These are phyloP conservation scores for Cheilosia vernalis DNA, from an alignment of 2,888 invertebrate genomes.

Conservation along the genomic window DNA sequence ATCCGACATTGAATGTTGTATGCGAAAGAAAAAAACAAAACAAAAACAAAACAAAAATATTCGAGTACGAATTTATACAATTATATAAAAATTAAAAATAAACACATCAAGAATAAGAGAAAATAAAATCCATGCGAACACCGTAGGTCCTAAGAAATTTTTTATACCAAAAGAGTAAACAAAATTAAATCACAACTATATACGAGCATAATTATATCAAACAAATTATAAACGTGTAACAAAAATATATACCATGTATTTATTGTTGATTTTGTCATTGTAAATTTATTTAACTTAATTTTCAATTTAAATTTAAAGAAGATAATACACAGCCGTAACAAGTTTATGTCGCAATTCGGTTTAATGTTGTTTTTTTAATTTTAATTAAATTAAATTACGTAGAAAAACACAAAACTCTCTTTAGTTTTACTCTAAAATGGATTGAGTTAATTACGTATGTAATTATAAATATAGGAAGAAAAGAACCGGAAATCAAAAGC, in stretches of 20 bases:
- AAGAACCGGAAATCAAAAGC: constrained; percentile 11
- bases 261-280: background rate
- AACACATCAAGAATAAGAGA: background rate
- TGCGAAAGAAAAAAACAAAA: constrained; percentile 22
- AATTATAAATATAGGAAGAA: background rate
- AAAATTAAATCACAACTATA: constrained; percentile 1
- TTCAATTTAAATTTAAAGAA: background rate
- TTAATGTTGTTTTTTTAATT: background rate
- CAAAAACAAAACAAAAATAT: constrained; percentile 5
- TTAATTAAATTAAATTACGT: background rate
- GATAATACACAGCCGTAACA: no score
- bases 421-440: background rate
- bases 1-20: constrained; percentile 34
- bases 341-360: no score
- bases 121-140: constrained; percentile 18
- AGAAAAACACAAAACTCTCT: background rate
- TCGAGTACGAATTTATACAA: constrained; percentile 63
- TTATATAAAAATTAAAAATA: constrained; percentile 6
- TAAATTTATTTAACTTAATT: background rate
- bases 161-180: constrained; percentile 48
- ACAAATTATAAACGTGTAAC: constrained; percentile 18
- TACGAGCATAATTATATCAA: constrained; percentile 2
- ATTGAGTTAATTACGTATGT: background rate
- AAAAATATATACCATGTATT: background rate
- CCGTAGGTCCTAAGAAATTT: constrained; percentile 41